Base-by-base conservation (phyloP, 1,140 invertebrate genomes). In the Bombus vancouverensis region DNA sequence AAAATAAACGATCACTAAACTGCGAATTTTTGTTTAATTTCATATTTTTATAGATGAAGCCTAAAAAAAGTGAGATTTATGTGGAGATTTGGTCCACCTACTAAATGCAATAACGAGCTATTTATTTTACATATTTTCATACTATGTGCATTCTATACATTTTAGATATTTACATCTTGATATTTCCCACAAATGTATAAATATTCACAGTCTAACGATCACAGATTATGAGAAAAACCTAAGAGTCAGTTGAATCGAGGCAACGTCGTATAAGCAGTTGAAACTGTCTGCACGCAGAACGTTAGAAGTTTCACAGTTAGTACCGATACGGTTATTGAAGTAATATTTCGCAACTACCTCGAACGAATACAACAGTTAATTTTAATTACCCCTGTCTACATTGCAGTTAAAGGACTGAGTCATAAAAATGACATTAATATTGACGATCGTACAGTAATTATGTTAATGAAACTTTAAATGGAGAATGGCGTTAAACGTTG, bases 401-500 rank as follows among this genome's bases (percentile, higher is more conserved):
- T 8, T 75, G 6, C 32, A 53, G 22, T 75, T 10, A 12, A 75
- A 22, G 22, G 22, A 13, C 5, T 8, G 10, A 75, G 4, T 75
- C 10, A 53, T 75, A 75, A 75, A 75, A 34, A 22, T 25, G 44
- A 75, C 5, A 34, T 75, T 53, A 25, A 53, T 75, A 53, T 75
- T 53, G 72, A 34, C 73, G 15, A 75, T 75, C 18, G 10, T 15
- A 44, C 28, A 73, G n/a, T 18, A 75, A 53, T 75, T 75, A 34
- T 25, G 22, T 53, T 34, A 53, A 34, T 74, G 10, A 4, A 5
- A 53, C 53, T 75, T 34, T 75, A 28, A 44, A 28, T 34, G 22
- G 8, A 25, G 53, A 1, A 34, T 12, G 2, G 10, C 13, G 32
- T 75, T 75, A 75, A 75, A 22, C 1, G 28, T 13, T 25, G 2